Evolutionary conservation across 1,140 invertebrate species (phyloP), one percentile per base, ranked within the genome.

Genomic region (Bombus haemorrhoidalis): DNA sequence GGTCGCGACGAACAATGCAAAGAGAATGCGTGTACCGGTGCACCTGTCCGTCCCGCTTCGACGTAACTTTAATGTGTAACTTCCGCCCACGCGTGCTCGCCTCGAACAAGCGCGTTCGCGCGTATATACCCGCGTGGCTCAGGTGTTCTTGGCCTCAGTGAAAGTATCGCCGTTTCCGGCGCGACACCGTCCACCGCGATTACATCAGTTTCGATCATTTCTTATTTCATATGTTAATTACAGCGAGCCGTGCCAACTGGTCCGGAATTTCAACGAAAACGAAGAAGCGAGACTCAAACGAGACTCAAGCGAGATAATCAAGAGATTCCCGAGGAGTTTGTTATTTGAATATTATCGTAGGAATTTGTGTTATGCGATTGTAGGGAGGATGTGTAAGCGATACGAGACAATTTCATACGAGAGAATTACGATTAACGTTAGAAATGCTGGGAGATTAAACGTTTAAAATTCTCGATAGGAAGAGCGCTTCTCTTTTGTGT

Each of bases 61-160:
- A 91, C 83, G 88, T 91, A 91, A 91, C 89, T 84, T 85, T 83
- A 91, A 90, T 87, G 89, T 88, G 85, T 88, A 91, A 92, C 90
- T 92, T 93, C 89, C 92, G 91, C 88, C 91, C 83, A 91, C 86
- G 79, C 81, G 59, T 81, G 69, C 85, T 69, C 74, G 78, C 62
- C 68, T 73, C 28, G 28, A 74, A 76, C 43, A 57, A n/a, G 57
- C 59, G 57, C 62, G 71, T 32, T 68, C 78, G 64, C 57, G 71
- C 59, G 18, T 43, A 12, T 25, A 22, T 22, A 32, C 32, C 8
- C 3, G 32, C 28, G 28, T 41, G 25, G 53, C 68, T 34, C 57
- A 34, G 71, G 57, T 59, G 72, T 74, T 47, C 53, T 59, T 57
- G 32, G 66, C 68, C 28, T 69, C 78, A 86, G 84, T 86, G 85